Evolutionary conservation across 1,140 invertebrate genomes (phyloP).

Genomic region (Drosophila prosaltans): DNA sequence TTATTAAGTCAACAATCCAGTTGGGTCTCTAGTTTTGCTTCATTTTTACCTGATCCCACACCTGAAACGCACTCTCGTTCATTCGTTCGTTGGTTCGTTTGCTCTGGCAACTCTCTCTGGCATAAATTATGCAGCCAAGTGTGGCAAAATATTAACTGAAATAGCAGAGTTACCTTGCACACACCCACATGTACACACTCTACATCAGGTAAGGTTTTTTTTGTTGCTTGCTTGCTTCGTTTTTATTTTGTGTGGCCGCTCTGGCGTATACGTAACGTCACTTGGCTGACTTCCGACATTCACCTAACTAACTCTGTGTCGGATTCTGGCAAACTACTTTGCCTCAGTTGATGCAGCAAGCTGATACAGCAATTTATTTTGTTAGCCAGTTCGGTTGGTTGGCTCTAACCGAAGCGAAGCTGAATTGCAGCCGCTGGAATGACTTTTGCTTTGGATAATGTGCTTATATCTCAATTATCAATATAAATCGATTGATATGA

Average conservation of each 20-base stretch:
- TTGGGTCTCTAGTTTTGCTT: too few relatives aligned
- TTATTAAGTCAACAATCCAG: too few relatives aligned
- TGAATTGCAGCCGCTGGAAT: background rate
- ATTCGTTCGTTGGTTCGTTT: too few relatives aligned
- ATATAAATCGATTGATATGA: slow-evolving; percentile 12
- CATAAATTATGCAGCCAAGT: slow-evolving; percentile 76
- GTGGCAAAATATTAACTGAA: slow-evolving; percentile 74
- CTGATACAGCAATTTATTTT: slow-evolving; percentile 71
- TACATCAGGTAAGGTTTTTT: slow-evolving; percentile 5
- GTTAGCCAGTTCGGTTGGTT: slow-evolving; percentile 41
- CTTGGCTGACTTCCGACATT: slow-evolving; percentile 5
- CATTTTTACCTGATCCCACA: background rate
- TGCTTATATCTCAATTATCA: slow-evolving; percentile 10
- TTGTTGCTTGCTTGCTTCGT: background rate
- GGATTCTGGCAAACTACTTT: slow-evolving; percentile 29
- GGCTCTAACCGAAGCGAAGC: background rate
- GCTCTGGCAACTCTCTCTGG: slow-evolving; percentile 43
- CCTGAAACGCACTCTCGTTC: slow-evolving; percentile 28
- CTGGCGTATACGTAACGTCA: slow-evolving; percentile 46
- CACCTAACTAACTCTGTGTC: background rate
- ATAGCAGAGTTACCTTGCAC: slow-evolving; percentile 39
- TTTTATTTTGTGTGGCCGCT: slow-evolving; percentile 27
- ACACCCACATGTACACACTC: slow-evolving; percentile 55
- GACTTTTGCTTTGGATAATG: slow-evolving; percentile 10
- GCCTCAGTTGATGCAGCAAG: slow-evolving; percentile 49